phyloP scores from a whole-genome alignment of 2,113 vertebrate genomes.

The Archocentrus centrarchus region DNA sequence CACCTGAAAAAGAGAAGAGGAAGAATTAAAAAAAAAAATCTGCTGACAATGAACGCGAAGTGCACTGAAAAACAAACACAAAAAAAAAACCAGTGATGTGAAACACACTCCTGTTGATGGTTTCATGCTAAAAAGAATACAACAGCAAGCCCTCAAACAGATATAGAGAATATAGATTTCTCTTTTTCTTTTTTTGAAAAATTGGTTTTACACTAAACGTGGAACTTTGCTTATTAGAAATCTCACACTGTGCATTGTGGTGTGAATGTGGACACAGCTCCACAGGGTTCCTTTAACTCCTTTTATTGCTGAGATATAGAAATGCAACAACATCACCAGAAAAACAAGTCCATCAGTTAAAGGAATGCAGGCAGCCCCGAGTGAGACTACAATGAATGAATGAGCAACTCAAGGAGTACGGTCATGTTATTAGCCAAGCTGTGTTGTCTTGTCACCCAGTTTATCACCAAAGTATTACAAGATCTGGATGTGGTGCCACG shows the following conservation, averaged over 20 bases:
- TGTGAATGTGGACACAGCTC: too few species aligned
- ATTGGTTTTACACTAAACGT: neutral
- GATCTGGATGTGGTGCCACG: too few species aligned
- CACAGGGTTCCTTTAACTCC: neutral
- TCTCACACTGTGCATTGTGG: too few species aligned
- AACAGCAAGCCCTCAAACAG: neutral
- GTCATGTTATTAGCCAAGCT: too few species aligned
- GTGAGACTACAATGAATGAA: too few species aligned
- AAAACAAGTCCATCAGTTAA: neutral
- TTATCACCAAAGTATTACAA: too few species aligned
- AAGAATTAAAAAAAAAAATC: constrained; percentile 22
- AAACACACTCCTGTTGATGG: neutral
- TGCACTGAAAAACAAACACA: neutral
- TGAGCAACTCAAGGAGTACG: too few species aligned
- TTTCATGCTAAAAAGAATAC: neutral
- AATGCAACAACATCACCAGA: neutral
- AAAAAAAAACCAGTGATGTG: neutral
- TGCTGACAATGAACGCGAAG: constrained; percentile 3
- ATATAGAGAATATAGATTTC: neutral
- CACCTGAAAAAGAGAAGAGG: constrained; percentile 80
- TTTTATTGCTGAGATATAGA: neutral
- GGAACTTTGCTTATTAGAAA: too few species aligned
- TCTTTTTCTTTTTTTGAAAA: too few species aligned
- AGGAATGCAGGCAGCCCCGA: too few species aligned
- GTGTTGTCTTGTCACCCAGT: too few species aligned